Evolutionary conservation across 2,888 invertebrate species (phyloP).

Genomic region (Metalampra italica): DNA sequence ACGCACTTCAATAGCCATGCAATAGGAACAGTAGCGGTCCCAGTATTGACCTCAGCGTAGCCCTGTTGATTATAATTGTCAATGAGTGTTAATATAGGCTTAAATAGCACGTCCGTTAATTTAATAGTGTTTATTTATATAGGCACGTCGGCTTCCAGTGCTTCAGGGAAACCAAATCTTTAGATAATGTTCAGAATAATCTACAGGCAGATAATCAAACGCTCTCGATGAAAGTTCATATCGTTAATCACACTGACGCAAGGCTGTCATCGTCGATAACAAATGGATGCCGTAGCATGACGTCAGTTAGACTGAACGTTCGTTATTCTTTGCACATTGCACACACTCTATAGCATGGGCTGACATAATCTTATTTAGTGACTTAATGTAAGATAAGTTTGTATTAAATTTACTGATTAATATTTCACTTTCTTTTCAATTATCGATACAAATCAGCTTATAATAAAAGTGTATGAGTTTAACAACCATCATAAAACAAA

Average conservation of each 20-base stretch:
- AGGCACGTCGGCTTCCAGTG: not conserved
- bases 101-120: conserved; percentile 2
- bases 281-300: conserved; percentile 24
- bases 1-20: conserved; percentile 1
- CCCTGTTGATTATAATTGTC: not conserved
- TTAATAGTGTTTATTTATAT: not conserved
- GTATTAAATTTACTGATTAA: not conserved
- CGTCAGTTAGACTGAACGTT: conserved; percentile 20
- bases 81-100: not conserved
- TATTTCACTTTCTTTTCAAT: not conserved
- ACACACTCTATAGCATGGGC: conserved; percentile 4
- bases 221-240: conserved; percentile 23
- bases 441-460: too few relatives aligned
- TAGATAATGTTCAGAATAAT: conserved; percentile 1
- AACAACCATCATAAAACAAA: too few relatives aligned
- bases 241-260: conserved; percentile 33
- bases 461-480: too few relatives aligned
- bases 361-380: too few relatives aligned
- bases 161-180: not conserved
- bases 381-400: too few relatives aligned
- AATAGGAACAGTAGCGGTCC: conserved; percentile 6
- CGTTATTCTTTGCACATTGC: conserved; percentile 6
- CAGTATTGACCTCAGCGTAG: conserved; percentile 3
- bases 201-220: not conserved
- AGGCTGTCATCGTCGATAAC: conserved; percentile 21